Evolutionary conservation across 2,888 invertebrate genomes (phyloP).

Genomic region (Sepiola atlantica): DNA sequence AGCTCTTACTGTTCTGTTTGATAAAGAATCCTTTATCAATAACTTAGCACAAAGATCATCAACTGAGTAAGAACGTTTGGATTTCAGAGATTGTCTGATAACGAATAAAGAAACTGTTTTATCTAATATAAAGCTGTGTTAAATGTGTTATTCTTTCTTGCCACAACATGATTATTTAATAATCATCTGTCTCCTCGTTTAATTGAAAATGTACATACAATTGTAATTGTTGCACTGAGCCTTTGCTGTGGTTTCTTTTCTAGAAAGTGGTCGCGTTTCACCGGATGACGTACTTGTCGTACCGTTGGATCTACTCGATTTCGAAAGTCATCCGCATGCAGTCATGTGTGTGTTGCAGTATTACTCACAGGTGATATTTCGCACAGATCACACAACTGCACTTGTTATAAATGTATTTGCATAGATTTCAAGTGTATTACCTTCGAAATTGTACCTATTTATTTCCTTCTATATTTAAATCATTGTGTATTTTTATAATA

Average conservation of each 20-base stretch:
- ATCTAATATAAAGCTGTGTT: no score
- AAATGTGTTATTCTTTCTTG: no score
- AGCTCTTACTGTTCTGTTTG: no score
- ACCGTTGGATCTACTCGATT: slow-evolving; percentile 81
- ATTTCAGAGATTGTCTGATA: no score
- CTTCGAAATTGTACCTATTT: neutral
- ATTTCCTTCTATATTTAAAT: neutral
- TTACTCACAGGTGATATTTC: slow-evolving; percentile 78
- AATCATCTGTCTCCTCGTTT: no score
- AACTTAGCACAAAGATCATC: no score
- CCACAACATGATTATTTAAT: no score
- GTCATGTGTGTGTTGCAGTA: slow-evolving; percentile 81
- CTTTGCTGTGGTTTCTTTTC: neutral
- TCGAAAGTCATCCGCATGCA: slow-evolving; percentile 79
- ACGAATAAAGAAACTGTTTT: no score
- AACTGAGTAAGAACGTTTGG: no score
- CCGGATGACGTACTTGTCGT: slow-evolving; percentile 81
- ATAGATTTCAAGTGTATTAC: neutral
- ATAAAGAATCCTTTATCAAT: no score
- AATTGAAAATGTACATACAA: neutral
- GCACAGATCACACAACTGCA: neutral
- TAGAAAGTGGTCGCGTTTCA: slow-evolving; percentile 23
- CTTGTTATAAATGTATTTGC: neutral
- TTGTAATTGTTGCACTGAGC: neutral
- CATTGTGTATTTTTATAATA: no score